Percentiles rank a stretch among this genome's conserved stretches.
These are phyloP conservation scores for Zygothrica quintamaculata DNA, from an alignment of 2,888 invertebrate species.

Conservation along the genomic window DNA sequence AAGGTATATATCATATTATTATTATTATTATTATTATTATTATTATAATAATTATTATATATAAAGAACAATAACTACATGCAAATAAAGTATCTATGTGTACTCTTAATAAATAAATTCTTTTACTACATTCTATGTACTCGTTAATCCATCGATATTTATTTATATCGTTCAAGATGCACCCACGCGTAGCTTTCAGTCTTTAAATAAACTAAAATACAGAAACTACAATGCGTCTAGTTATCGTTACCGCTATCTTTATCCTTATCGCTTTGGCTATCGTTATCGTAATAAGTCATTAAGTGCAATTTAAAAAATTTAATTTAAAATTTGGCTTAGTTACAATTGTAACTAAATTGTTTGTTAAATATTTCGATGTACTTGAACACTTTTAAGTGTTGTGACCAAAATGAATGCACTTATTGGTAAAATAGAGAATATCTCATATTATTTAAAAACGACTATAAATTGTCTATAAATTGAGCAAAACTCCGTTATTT, in stretches of 20 bases:
- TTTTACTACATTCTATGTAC: not conserved
- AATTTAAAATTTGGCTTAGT: constrained; percentile 61
- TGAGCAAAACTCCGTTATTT: not conserved
- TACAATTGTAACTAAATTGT: constrained; percentile 36
- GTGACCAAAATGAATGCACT: constrained; percentile 42
- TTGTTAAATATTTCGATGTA: constrained; percentile 63
- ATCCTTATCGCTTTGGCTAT: too few species aligned
- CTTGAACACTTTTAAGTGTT: constrained; percentile 50
- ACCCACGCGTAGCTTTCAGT: constrained; percentile 69
- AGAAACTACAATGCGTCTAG: constrained; percentile 51
- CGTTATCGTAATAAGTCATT: too few species aligned
- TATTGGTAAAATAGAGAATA: constrained; percentile 4
- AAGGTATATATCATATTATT: too few species aligned
- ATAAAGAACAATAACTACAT: constrained; percentile 70
- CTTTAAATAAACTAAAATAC: constrained; percentile 70
- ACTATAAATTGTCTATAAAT: not conserved
- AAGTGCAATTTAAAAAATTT: constrained; percentile 50
- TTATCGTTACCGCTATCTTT: constrained; percentile 18
- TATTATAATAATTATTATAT: constrained; percentile 33
- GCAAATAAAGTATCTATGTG: constrained; percentile 43
- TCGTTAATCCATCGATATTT: constrained; percentile 23
- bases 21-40: constrained; percentile 43
- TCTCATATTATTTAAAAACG: not conserved
- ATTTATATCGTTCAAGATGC: constrained; percentile 38
- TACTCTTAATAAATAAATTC: not conserved